These are phyloP conservation scores for Acropternis orthonyx DNA, from an alignment of 2,797 vertebrate species.

Conservation along the genomic window DNA sequence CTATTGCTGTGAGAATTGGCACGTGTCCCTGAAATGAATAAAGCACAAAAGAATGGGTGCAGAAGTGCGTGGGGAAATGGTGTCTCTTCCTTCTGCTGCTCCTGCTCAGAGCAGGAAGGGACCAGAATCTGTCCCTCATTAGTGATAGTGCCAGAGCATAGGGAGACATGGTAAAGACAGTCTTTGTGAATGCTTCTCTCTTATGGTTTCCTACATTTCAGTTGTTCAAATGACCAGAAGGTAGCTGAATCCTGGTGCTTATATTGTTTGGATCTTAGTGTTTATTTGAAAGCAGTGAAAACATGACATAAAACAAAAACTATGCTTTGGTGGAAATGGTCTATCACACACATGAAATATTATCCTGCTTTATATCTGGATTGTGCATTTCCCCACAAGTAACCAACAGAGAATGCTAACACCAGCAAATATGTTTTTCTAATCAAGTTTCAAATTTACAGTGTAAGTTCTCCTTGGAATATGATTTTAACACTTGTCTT, in stretches of 20 bases:
- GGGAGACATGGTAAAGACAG: neutral
- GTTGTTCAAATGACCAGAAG: neutral
- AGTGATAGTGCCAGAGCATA: neutral
- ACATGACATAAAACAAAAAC: neutral
- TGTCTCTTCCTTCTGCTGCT: neutral
- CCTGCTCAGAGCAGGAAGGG: neutral
- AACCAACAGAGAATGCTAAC: neutral
- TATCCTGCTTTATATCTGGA: neutral
- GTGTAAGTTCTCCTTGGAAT: neutral
- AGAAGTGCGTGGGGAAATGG: accelerated
- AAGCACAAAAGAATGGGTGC: neutral
- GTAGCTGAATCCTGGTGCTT: neutral
- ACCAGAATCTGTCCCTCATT: neutral
- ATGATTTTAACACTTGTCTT: neutral
- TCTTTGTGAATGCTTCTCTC: neutral
- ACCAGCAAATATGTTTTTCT: neutral
- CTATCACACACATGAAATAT: neutral
- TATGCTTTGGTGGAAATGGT: neutral
- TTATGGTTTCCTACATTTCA: neutral
- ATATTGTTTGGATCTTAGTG: neutral
- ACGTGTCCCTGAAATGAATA: neutral
- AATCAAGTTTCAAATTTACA: slow-evolving; percentile 12
- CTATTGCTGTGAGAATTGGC: neutral
- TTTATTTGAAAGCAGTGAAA: slow-evolving; percentile 1
- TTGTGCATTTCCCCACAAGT: neutral